Conservation (phyloP, 2,113 vertebrate species). For the Eolophus roseicapilla region DNA sequence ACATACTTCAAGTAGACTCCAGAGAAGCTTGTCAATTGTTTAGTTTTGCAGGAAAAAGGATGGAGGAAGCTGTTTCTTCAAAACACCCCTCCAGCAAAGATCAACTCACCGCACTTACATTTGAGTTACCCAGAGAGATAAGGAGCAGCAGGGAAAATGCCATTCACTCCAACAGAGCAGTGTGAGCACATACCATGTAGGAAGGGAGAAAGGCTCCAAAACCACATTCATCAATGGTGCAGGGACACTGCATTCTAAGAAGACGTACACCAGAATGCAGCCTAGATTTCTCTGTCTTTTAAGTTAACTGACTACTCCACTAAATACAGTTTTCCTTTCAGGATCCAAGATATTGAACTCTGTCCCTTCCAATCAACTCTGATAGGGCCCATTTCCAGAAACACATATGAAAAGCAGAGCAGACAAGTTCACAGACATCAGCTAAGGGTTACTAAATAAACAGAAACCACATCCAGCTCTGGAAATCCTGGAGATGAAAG, state of each 20-base stretch:
- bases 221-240: not conserved
- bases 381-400: not conserved
- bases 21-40: not conserved
- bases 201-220: not conserved
- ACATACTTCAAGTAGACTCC: not conserved
- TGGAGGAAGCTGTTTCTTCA: not conserved
- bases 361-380: not conserved
- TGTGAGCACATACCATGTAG: fast-evolving
- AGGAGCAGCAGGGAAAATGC: not conserved
- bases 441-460: not conserved
- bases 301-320: not conserved
- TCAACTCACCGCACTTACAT: not conserved
- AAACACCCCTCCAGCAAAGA: not conserved
- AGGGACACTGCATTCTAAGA: not conserved
- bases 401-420: fast-evolving
- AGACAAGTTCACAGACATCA: not conserved
- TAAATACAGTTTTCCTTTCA: not conserved
- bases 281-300: not conserved
- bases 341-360: not conserved
- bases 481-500: not conserved
- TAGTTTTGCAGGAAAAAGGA: not conserved
- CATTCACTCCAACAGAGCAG: not conserved
- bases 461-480: not conserved
- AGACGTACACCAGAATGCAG: not conserved
- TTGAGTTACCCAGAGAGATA: not conserved